Conservation (phyloP, 2,113 vertebrate genomes). For the Misgurnus mizolepis region DNA sequence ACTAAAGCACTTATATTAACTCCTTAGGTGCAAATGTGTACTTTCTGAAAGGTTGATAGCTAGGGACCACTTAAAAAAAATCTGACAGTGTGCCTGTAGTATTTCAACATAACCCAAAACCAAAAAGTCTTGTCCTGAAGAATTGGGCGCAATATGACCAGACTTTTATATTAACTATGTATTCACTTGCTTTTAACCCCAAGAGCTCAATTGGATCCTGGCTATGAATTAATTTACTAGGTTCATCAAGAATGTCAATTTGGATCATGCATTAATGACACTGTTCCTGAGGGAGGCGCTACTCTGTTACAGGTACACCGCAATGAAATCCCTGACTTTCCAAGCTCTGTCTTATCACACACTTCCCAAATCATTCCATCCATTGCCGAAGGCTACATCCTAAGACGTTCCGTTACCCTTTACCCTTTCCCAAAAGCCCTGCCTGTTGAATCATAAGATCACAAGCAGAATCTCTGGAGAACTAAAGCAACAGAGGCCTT, state of each 20-base stretch:
- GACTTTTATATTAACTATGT: no score
- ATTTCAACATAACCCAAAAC: no score
- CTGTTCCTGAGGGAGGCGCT: slow-evolving; percentile 67
- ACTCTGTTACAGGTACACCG: slow-evolving; percentile 60
- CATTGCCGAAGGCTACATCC: slow-evolving; percentile 14
- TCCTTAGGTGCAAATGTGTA: no score
- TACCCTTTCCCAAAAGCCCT: slow-evolving; percentile 15
- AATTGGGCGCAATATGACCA: no score
- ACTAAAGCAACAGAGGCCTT: slow-evolving; percentile 56
- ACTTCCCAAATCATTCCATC: slow-evolving; percentile 18
- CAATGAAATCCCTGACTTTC: slow-evolving; percentile 70
- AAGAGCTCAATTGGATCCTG: neutral
- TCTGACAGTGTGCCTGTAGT: no score
- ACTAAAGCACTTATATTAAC: no score
- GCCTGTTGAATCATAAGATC: slow-evolving; percentile 27
- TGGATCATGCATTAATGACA: slow-evolving; percentile 51
- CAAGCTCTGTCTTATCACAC: slow-evolving; percentile 54
- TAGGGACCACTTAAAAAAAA: no score
- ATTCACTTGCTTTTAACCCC: no score
- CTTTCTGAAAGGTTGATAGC: no score
- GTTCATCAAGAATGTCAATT: neutral
- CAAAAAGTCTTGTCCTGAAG: no score
- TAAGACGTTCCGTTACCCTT: neutral
- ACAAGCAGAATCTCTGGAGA: slow-evolving; percentile 15
- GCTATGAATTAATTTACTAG: neutral